A percentile compares a stretch with the other conserved stretches of the same genome.
These are phyloP conservation scores for Lepas anatifera DNA, from an alignment of 2,888 invertebrate genomes.

Conservation along the genomic window DNA sequence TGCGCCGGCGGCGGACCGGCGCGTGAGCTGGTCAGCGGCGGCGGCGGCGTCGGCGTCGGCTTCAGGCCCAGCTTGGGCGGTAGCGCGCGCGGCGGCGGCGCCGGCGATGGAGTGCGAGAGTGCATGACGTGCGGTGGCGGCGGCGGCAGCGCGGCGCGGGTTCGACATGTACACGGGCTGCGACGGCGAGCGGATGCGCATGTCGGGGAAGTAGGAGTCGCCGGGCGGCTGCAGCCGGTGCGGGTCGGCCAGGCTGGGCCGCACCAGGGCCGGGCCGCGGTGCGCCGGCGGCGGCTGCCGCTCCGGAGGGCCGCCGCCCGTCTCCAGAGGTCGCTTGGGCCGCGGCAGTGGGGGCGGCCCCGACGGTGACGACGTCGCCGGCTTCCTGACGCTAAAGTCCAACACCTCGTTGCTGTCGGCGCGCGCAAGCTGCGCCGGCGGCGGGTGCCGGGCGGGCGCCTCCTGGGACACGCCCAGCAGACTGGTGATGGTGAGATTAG, in stretches of 20 bases:
- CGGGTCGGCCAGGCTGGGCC: slow-evolving; percentile 19
- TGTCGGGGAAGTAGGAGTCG: slow-evolving; percentile 22
- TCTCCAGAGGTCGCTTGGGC: not conserved
- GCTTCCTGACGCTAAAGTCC: slow-evolving; percentile 13
- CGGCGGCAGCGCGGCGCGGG: slow-evolving; percentile 27
- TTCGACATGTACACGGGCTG: slow-evolving; percentile 28
- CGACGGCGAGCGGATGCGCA: slow-evolving; percentile 27
- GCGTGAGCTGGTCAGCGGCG: slow-evolving; percentile 26
- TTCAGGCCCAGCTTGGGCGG: slow-evolving; percentile 31
- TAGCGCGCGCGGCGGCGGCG: slow-evolving; percentile 30
- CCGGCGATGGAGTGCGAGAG: slow-evolving; percentile 30
- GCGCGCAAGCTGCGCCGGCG: not conserved
- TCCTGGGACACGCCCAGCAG: slow-evolving; percentile 12
- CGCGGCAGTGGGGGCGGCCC: not conserved
- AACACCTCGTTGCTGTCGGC: slow-evolving; percentile 14
- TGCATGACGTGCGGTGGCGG: slow-evolving; percentile 29
- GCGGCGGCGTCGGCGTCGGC: slow-evolving; percentile 29
- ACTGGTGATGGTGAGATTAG: slow-evolving; percentile 18
- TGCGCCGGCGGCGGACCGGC: slow-evolving; percentile 27
- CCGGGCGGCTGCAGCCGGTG: slow-evolving; percentile 23
- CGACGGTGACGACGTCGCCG: not conserved
- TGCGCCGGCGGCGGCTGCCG: slow-evolving; percentile 35
- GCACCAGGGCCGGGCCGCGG: slow-evolving; percentile 32
- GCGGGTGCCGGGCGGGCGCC: slow-evolving; percentile 19
- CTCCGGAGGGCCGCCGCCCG: not conserved